A percentile compares a stretch with the other conserved stretches of the same genome.
Conservation (phyloP, 2,888 invertebrate genomes). For the Therioaphis trifolii region DNA sequence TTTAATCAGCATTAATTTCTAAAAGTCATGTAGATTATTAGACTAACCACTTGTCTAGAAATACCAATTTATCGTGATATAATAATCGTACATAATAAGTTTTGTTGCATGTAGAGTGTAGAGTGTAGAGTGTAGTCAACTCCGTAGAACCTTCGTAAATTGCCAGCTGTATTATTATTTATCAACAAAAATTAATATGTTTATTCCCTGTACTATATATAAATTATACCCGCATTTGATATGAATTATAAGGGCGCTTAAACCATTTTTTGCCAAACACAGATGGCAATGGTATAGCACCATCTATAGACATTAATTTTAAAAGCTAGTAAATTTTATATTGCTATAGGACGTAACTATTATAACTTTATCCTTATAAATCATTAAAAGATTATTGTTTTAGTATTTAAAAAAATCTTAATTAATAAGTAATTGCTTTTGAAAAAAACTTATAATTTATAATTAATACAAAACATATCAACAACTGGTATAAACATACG, state of each 20-base stretch:
- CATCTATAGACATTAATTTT: not conserved
- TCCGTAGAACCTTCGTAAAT: slow-evolving; percentile 15
- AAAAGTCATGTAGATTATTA: slow-evolving; percentile 19
- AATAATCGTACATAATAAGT: no score
- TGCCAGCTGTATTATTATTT: slow-evolving; percentile 23
- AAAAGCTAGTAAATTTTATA: not conserved
- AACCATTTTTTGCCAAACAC: slow-evolving; percentile 43
- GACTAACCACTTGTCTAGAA: not conserved
- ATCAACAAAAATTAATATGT: slow-evolving; percentile 27
- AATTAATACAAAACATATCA: no score
- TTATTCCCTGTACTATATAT: not conserved
- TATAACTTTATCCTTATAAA: no score
- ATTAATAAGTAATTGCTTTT: no score
- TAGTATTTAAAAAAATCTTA: no score
- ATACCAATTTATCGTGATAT: slow-evolving; percentile 23
- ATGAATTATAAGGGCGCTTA: slow-evolving; percentile 45
- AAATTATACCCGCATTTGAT: slow-evolving; percentile 32
- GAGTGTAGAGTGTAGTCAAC: no score
- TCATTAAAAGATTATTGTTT: no score
- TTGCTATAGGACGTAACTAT: not conserved
- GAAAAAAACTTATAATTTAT: no score
- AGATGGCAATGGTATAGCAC: no score
- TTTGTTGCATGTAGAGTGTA: not conserved
- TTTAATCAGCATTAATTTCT: slow-evolving; percentile 12
- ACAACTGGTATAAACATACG: no score